Percentiles rank a stretch among this genome's conserved stretches.
These are phyloP conservation scores for Agrotis segetum DNA, from an alignment of 2,888 invertebrate genomes.

Conservation along the genomic window DNA sequence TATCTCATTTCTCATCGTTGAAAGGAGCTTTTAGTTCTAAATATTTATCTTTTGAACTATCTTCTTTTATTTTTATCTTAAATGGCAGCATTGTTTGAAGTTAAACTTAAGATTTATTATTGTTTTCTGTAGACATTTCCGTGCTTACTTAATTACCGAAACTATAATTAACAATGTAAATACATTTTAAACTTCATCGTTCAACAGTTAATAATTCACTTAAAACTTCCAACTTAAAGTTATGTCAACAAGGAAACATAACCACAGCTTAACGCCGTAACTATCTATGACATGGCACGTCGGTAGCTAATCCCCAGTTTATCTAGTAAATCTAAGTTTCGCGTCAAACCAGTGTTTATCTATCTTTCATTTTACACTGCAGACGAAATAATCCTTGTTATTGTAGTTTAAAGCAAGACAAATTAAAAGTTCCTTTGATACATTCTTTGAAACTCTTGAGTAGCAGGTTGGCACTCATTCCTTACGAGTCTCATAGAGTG, in stretches of 20 bases:
- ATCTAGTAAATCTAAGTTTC: constrained; percentile 57
- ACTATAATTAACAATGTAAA: constrained; percentile 8
- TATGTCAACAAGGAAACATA: constrained; percentile 27
- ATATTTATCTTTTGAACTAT: constrained; percentile 59
- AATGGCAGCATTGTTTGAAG: constrained; percentile 43
- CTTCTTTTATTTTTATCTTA: constrained; percentile 34
- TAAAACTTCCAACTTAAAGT: constrained; percentile 27
- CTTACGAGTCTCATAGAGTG: no score
- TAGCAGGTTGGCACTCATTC: no score
- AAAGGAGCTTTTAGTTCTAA: constrained; percentile 58
- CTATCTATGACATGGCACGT: constrained; percentile 32
- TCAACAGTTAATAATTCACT: constrained; percentile 12
- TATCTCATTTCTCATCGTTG: constrained; percentile 63
- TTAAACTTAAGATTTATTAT: constrained; percentile 31
- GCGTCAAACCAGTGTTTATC: constrained; percentile 50
- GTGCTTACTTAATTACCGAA: constrained; percentile 14
- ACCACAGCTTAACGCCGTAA: constrained; percentile 19
- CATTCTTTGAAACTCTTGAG: no score
- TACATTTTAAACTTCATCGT: constrained; percentile 9
- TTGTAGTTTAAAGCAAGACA: no score
- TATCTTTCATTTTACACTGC: constrained; percentile 75
- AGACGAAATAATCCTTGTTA: constrained; percentile 49
- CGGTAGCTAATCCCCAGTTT: constrained; percentile 42
- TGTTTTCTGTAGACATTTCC: constrained; percentile 31
- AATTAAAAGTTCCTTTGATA: no score